Evolutionary conservation across 2,888 invertebrate species (phyloP), one percentile per base, ranked within the genome.

Genomic region (Bombylius major): DNA sequence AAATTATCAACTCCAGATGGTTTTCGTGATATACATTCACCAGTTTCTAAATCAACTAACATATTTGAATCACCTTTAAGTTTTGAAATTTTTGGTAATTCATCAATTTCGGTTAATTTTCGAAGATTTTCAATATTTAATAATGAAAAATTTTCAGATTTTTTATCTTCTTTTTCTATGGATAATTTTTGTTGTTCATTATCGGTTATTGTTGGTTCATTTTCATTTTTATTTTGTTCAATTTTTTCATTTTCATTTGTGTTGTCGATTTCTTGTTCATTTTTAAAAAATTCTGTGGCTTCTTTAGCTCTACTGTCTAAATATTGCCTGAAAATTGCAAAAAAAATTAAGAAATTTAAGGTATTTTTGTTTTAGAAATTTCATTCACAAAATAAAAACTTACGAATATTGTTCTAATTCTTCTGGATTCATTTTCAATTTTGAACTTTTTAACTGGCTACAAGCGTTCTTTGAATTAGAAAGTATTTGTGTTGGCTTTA

Each of bases 231-330:
- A n/a, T 62, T 60, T 6, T 60, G n/a, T n/a, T n/a, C n/a, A n/a
- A n/a, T n/a, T n/a, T n/a, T 60, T 42, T 61, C 54, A 1, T 53
- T 50, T 46, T 60, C 59, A 4, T 58, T 56, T 1, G 61, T 62
- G n/a, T 70, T 68, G 53, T 63, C 63, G 53, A 67, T 23, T 23
- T 23, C 23, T 23, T 23, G 23, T 58, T 85, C 86, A 62, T 87
- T 87, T 73, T 86, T 86, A 64, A 85, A 90, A 66, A 89, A 82
- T 64, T 82, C 79, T 64, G 83, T 81, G 53, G 87, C 82, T 72
- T 87, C 84, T 68, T 84, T 84, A 64, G 85, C 84, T 54, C 86
- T 80, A 65, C 86, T 81, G 66, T 86, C 81, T 62, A 89, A 74
- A 55, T 80, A 77, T 70, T 82, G 77, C 0, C 87, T 88, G 63